phyloP scores from a whole-genome alignment of 2,797 vertebrate species.

The Podarcis lilfordi region DNA sequence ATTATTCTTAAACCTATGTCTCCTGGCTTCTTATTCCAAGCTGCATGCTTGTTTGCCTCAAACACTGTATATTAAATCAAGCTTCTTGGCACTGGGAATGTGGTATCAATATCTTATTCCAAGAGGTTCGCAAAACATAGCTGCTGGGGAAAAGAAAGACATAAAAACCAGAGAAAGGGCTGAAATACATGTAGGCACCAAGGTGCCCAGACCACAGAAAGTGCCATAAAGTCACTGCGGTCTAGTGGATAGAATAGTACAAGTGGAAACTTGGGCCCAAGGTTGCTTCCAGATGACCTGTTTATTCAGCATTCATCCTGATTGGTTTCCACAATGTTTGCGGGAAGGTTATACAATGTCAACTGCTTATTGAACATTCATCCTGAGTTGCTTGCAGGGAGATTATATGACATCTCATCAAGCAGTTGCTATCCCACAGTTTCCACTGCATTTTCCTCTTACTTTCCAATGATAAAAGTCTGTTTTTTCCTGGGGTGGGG shows the following conservation, averaged over 20 bases:
- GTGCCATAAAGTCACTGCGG: not conserved
- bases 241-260: not conserved
- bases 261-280: not conserved
- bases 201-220: not conserved
- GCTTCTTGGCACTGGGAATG: not conserved
- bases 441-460: no score
- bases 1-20: constrained; percentile 21
- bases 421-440: no score
- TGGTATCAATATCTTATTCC: not conserved
- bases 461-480: no score
- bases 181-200: not conserved
- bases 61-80: constrained; percentile 14
- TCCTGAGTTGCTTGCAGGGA: no score
- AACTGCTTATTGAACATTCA: no score
- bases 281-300: no score
- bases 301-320: no score
- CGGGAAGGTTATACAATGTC: no score
- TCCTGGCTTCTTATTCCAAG: constrained; percentile 34
- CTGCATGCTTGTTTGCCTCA: constrained; percentile 42
- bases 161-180: not conserved
- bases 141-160: not conserved
- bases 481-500: no score
- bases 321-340: no score
- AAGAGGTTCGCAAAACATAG: not conserved
- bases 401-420: no score